These are phyloP conservation scores for Tetragonula clypearis DNA, from an alignment of 1,140 invertebrate genomes.

Conservation along the genomic window DNA sequence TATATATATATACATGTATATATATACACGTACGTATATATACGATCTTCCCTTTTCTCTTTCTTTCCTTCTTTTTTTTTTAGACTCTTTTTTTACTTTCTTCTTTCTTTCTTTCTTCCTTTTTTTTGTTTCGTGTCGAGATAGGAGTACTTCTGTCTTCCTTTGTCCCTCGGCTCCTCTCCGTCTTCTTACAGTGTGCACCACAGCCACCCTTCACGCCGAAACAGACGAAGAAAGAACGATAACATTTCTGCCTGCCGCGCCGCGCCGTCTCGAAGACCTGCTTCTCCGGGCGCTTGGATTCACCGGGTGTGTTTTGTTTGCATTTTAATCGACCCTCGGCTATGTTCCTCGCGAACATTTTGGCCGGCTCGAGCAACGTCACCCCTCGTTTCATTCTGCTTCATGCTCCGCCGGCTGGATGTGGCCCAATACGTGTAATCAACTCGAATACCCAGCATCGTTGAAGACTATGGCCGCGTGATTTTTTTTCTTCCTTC, in stretches of 20 bases:
- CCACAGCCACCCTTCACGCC: background rate
- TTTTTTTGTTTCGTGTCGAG: conserved; percentile 1
- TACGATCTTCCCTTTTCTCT: background rate
- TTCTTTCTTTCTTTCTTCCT: background rate
- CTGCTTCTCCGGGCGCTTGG: background rate
- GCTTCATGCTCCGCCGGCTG: background rate
- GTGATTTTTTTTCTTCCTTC: background rate
- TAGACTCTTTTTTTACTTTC: background rate
- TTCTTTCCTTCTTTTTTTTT: background rate
- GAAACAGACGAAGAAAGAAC: background rate
- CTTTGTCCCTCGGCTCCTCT: background rate
- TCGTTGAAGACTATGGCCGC: background rate
- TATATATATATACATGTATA: background rate
- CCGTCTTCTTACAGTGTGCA: background rate
- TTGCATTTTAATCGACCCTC: conserved; percentile 58
- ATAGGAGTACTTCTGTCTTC: conserved; percentile 1
- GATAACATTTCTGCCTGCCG: background rate
- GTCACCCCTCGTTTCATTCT: background rate
- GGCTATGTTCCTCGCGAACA: conserved; percentile 9
- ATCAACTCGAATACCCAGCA: background rate
- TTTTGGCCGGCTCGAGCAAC: conserved; percentile 20
- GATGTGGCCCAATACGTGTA: background rate
- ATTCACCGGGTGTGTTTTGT: conserved; percentile 32
- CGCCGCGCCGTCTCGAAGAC: background rate
- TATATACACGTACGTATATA: background rate